Base-by-base conservation (phyloP, 2,888 invertebrate species). In the Lamellibrachia columna region DNA sequence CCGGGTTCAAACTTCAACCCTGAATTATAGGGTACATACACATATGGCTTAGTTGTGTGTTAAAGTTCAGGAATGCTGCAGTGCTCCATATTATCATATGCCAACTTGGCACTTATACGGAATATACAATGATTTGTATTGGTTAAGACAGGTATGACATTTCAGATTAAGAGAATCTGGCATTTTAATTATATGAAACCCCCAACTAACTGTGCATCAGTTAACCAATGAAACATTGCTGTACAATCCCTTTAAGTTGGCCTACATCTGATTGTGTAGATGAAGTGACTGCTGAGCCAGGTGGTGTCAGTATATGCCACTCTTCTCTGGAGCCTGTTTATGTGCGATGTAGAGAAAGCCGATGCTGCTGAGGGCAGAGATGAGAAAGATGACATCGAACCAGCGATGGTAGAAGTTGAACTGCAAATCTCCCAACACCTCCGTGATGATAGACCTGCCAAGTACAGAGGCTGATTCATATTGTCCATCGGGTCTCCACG, bases 331-430 rank as follows among this genome's bases (percentile, higher is more conserved):
- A 1, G 96, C 95, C 93, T 96, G 96, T 94, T 96, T 96, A 93
- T 96, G 96, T 7, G 99, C 99, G 94, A 99, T 97, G 97, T 99
- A 99, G 93, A 99, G 97, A 94, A 99, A 99, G 94, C 98, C 98
- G 95, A 99, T 99, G 94, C 99, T 99, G 28, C 99, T 98, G 90
- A 99, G 96, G 0, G 99, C 99, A 96, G 99, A 99, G 53, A 99
- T 98, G 93, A 99, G 97, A 96, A 99, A 99, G 96, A 99, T 99
- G 6, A 99, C 99, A 97, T 99, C 99, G 96, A 99, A 99, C 99
- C 99, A 99, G 93, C 99, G 97, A 96, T 99, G 99, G 96, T 99
- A 99, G 97, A 99, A 99, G 96, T 98, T 99, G 95, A 99, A 99
- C 96, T 99, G 99, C 93, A 99, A 97, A 96, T 99, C 99, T 0